Conservation (phyloP, 2,797 vertebrate genomes). For the Scolopax bukidnonensis region DNA sequence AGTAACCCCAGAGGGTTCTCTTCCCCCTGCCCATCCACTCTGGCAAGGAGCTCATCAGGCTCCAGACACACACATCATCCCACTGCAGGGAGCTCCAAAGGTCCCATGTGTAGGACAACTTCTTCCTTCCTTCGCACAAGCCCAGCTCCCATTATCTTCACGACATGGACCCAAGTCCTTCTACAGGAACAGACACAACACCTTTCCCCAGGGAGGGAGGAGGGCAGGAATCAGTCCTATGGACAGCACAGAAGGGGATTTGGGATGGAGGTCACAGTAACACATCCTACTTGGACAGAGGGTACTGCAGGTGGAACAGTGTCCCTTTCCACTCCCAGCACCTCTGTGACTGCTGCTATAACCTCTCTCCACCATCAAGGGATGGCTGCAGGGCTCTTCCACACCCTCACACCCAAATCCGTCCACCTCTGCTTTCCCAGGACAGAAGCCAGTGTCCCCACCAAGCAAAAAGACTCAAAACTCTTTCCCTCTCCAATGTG, state of each 20-base stretch:
- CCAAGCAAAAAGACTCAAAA: background rate
- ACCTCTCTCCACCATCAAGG: background rate
- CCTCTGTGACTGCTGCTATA: background rate
- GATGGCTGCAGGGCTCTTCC: background rate
- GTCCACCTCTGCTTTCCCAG: background rate
- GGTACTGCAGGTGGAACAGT: background rate
- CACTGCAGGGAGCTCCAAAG: background rate
- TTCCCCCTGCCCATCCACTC: accelerated
- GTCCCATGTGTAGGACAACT: background rate
- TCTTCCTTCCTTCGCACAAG: background rate
- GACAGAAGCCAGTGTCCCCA: background rate
- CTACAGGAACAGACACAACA: background rate
- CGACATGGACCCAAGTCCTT: background rate
- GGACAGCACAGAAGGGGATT: background rate
- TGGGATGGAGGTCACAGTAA: background rate
- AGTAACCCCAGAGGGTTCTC: background rate
- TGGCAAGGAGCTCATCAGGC: background rate
- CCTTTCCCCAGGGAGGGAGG: background rate
- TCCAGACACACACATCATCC: background rate
- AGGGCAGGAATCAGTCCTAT: background rate
- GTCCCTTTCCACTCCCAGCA: background rate
- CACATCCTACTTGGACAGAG: background rate
- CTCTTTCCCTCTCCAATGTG: background rate
- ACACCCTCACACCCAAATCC: background rate
- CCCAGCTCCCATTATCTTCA: background rate